These are phyloP conservation scores for Ormia ochracea DNA, from an alignment of 2,888 invertebrate genomes.

Conservation along the genomic window DNA sequence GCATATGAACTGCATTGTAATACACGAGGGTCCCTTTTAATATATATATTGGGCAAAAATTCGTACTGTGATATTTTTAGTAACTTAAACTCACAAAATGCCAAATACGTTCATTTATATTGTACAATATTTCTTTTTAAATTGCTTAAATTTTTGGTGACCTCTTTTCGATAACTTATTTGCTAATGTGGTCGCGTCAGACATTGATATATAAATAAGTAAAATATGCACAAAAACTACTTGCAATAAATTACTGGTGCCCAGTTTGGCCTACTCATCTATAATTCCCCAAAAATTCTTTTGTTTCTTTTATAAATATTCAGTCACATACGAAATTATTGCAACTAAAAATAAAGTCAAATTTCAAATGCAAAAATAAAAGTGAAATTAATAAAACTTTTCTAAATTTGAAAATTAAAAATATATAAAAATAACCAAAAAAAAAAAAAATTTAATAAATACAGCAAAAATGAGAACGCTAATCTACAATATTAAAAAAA, in stretches of 20 bases:
- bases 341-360: neutral
- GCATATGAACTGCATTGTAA: no score
- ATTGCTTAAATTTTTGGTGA: no score
- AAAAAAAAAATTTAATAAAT: no score
- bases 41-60: no score
- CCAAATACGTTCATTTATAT: no score
- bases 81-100: no score
- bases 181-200: no score
- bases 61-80: no score
- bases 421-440: slow-evolving; percentile 21
- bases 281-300: slow-evolving; percentile 4
- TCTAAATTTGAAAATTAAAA: slow-evolving; percentile 6
- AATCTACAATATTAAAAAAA: neutral
- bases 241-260: neutral
- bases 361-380: slow-evolving; percentile 28
- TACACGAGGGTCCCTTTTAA: no score
- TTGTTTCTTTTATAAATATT: neutral
- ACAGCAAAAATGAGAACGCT: slow-evolving; percentile 43
- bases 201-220: no score
- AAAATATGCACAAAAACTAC: neutral
- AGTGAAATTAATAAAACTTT: slow-evolving; percentile 39
- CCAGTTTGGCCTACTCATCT: neutral
- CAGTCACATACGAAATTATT: neutral
- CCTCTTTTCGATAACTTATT: no score
- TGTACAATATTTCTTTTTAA: no score